Conservation (phyloP, 2,888 invertebrate genomes). For the Uropetala carovei region DNA sequence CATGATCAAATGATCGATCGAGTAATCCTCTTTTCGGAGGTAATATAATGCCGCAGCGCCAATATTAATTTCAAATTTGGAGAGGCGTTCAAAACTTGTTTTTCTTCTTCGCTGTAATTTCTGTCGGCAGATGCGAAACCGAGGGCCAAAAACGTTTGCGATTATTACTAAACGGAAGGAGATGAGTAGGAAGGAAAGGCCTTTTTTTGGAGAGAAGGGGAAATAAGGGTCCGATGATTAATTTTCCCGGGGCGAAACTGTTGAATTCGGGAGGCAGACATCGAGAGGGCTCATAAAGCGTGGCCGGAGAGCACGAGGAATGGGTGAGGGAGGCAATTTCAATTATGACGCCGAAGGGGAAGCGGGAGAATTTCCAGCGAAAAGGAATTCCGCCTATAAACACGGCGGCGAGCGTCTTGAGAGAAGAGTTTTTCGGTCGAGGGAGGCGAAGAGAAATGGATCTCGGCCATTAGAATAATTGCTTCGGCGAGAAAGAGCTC, state of each 20-base stretch:
- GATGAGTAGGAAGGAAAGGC: neutral
- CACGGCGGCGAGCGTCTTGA: neutral
- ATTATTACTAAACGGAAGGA: neutral
- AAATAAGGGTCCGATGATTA: neutral
- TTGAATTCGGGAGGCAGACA: neutral
- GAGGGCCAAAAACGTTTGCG: neutral
- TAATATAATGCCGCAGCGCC: neutral
- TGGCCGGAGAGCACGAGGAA: neutral
- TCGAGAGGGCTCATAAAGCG: neutral
- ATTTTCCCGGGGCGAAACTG: neutral
- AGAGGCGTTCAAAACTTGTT: neutral
- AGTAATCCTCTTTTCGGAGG: neutral
- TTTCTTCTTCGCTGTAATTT: neutral
- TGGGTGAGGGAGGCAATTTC: neutral
- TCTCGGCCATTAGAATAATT: constrained; percentile 32
- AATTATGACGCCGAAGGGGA: neutral
- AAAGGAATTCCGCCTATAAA: too few species aligned
- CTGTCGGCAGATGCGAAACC: neutral
- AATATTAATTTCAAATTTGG: neutral
- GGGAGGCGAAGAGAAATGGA: neutral
- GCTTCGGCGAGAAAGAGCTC: constrained; percentile 16
- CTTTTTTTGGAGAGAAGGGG: neutral
- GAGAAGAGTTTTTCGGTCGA: neutral
- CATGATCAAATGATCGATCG: neutral
- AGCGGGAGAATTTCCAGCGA: neutral